Evolutionary conservation across 1,140 invertebrate species (phyloP).

Genomic region (Monomorium pharaonis): DNA sequence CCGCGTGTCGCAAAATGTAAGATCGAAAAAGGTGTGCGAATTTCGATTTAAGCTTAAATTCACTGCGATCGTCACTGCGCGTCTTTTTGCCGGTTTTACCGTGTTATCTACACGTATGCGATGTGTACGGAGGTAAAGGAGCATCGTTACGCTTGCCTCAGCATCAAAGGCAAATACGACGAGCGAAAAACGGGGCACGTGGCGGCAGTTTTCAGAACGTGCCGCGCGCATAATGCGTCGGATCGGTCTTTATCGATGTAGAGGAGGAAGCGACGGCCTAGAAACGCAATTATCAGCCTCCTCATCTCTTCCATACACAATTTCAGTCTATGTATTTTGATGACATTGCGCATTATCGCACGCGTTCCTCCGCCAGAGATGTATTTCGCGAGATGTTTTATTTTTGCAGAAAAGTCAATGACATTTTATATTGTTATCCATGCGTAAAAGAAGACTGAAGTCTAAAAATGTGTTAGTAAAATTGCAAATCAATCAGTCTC

Average conservation of each 20-base stretch:
- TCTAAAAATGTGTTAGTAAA: background rate
- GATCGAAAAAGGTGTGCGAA: background rate
- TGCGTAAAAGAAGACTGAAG: background rate
- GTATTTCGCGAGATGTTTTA: background rate
- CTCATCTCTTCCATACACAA: background rate
- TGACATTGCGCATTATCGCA: conserved; percentile 8
- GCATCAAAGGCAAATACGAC: conserved; percentile 60
- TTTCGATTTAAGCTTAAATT: background rate
- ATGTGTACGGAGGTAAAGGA: conserved; percentile 41
- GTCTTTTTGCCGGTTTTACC: conserved; percentile 34
- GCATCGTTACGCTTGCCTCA: conserved; percentile 72
- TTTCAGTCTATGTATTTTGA: background rate
- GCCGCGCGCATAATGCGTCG: background rate
- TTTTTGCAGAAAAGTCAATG: background rate
- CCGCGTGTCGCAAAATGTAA: background rate
- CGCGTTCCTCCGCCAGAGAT: background rate
- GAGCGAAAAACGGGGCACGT: conserved; percentile 41
- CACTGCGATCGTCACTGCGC: background rate
- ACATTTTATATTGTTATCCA: background rate
- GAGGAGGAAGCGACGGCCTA: background rate
- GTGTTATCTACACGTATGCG: conserved; percentile 12
- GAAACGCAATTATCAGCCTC: conserved; percentile 22
- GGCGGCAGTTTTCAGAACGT: conserved; percentile 39
- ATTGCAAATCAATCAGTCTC: background rate
- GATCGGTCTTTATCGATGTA: conserved; percentile 16